Conservation (phyloP, 2,113 vertebrate species). For the Mesocricetus auratus region DNA sequence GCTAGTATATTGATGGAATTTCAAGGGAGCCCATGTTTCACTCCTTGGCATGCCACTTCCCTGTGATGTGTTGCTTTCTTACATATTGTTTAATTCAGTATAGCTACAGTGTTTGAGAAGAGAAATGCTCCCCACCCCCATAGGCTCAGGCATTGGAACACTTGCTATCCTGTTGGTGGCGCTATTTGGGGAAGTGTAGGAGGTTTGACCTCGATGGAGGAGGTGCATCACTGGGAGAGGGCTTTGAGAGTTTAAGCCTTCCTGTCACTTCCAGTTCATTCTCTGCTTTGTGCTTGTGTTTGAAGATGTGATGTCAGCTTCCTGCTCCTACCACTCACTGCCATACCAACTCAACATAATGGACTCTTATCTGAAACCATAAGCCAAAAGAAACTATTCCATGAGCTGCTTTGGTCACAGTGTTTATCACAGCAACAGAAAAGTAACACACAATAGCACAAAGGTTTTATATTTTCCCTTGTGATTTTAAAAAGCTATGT, state of each 20-base stretch:
- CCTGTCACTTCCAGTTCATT: rapidly evolving
- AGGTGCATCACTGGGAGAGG: neutral
- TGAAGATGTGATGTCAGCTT: neutral
- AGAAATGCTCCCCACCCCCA: neutral
- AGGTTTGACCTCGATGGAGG: neutral
- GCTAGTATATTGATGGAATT: neutral
- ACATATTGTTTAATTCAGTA: neutral
- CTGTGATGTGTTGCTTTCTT: neutral
- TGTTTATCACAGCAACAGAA: neutral
- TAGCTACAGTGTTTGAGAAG: neutral
- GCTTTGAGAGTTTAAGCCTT: neutral
- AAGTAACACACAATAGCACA: neutral
- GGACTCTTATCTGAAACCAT: neutral
- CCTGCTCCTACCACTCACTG: neutral
- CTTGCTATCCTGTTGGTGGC: neutral
- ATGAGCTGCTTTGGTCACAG: neutral
- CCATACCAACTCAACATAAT: neutral
- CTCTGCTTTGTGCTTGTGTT: too few relatives aligned
- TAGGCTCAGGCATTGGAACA: neutral
- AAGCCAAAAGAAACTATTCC: neutral
- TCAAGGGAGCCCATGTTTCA: neutral
- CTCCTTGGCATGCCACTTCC: neutral
- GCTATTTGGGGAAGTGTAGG: neutral
- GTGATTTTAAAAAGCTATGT: neutral
- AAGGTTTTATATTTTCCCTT: neutral